Conservation (phyloP, 2,888 invertebrate genomes). For the Pseudococcus jackbeardsleyi region DNA sequence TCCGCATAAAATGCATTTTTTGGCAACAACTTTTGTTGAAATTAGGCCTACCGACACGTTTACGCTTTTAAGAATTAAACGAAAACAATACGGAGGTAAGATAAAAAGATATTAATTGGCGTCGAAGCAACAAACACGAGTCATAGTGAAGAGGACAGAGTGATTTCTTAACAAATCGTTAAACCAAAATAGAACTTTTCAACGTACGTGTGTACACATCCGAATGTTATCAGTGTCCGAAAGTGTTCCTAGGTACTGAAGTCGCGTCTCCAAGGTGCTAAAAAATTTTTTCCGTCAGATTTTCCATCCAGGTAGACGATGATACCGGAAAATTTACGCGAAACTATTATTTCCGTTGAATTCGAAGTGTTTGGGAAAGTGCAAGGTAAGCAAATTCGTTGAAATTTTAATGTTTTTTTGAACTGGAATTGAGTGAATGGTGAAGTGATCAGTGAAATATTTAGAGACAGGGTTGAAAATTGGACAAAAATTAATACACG, state of each 20-base stretch:
- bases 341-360: slow-evolving; percentile 81
- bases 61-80: slow-evolving; percentile 35
- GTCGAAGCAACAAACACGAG: slow-evolving; percentile 58
- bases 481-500: background rate
- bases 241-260: background rate
- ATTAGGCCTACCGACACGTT: background rate
- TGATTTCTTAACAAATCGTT: slow-evolving; percentile 59
- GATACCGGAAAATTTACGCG: slow-evolving; percentile 60
- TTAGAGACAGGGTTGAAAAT: background rate
- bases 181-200: slow-evolving; percentile 63
- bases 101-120: slow-evolving; percentile 48
- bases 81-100: slow-evolving; percentile 37
- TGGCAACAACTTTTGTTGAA: background rate
- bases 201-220: background rate
- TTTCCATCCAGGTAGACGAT: background rate
- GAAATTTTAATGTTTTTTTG: background rate
- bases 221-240: slow-evolving; percentile 23
- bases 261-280: background rate
- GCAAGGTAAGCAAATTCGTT: slow-evolving; percentile 81
- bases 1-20: background rate
- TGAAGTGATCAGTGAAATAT: too few species aligned
- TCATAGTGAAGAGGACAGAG: background rate
- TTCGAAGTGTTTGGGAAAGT: slow-evolving; percentile 93
- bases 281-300: background rate
- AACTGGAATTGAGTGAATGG: too few species aligned